Evolutionary conservation across 2,888 invertebrate genomes (phyloP), one percentile per base, ranked within the genome.

Genomic region (Lasioglossum morio): DNA sequence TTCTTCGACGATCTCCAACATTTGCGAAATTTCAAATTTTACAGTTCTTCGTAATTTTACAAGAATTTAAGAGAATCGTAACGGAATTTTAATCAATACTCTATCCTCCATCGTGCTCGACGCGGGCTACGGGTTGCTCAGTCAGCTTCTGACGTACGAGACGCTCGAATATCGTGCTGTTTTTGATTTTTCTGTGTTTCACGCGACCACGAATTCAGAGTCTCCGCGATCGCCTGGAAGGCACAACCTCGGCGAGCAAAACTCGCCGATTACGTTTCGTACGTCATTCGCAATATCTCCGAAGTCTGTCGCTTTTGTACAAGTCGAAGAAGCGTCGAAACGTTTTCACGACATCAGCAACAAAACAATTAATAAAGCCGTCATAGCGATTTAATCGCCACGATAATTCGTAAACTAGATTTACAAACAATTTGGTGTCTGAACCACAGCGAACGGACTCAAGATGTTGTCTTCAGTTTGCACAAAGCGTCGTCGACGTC

Each of bases 201-300:
- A 16, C 16, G 77, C 43, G 72, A 77, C 46, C 72, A 81, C 72
- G 77, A 84, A 87, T 66, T 53, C 69, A 46, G 82, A 77, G 60
- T 82, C 76, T 73, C 69, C 78, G 70, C 86, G 75, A 63, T 79
- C 81, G 79, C 77, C 66, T 79, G 74, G 78, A 90, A 90, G 90
- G 89, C 89, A 90, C 89, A 88, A 90, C 85, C 84, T 88, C 89
- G 89, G 84, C 89, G 87, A 89, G 82, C 82, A 37, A 75, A 60
- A 83, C 81, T 85, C 83, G 57, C 89, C 88, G 85, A 78, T 37
- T 37, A 87, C 82, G 89, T 87, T 88, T 82, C 88, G 90, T 90
- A 90, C 90, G 90, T 78, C 90, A 86, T 79, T 74, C 81, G 63
- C 78, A 37, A 63, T 79, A 34, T 37, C 34, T 37, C 82, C 60